These are phyloP conservation scores for Didymodactylos carnosus DNA, from an alignment of 2,888 invertebrate genomes.

Conservation along the genomic window DNA sequence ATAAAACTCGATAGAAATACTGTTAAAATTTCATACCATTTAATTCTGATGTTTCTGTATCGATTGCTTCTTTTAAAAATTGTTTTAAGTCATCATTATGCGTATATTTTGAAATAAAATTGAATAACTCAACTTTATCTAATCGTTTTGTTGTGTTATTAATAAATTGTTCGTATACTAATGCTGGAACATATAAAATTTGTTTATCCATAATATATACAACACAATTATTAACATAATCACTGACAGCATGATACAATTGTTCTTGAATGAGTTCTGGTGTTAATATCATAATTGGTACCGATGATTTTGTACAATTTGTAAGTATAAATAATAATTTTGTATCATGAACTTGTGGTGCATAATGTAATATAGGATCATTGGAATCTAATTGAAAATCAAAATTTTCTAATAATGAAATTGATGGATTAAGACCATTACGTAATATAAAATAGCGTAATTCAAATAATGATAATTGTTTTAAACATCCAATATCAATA, in stretches of 20 bases:
- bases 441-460: conserved; percentile 22
- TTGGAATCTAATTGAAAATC: conserved; percentile 18
- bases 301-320: conserved; percentile 23
- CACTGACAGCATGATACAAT: conserved; percentile 20
- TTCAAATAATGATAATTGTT: conserved; percentile 22
- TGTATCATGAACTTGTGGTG: conserved; percentile 16
- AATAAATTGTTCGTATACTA: too few relatives aligned
- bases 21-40: too few relatives aligned
- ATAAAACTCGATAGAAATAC: too few relatives aligned
- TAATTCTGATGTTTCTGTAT: too few relatives aligned
- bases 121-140: conserved; percentile 19
- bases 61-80: too few relatives aligned
- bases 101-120: conserved; percentile 19
- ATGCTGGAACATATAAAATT: conserved; percentile 15
- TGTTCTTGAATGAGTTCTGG: conserved; percentile 20
- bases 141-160: too few relatives aligned
- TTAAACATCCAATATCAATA: conserved; percentile 6
- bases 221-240: conserved; percentile 18
- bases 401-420: background rate
- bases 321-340: conserved; percentile 22
- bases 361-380: conserved; percentile 23
- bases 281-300: conserved; percentile 20
- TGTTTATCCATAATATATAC: background rate
- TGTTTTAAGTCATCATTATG: conserved; percentile 14
- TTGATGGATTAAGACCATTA: conserved; percentile 19